A percentile compares a stretch with the other conserved stretches of the same genome.
phyloP scores from a whole-genome alignment of 2,888 invertebrate genomes.

The Neoascia interrupta region DNA sequence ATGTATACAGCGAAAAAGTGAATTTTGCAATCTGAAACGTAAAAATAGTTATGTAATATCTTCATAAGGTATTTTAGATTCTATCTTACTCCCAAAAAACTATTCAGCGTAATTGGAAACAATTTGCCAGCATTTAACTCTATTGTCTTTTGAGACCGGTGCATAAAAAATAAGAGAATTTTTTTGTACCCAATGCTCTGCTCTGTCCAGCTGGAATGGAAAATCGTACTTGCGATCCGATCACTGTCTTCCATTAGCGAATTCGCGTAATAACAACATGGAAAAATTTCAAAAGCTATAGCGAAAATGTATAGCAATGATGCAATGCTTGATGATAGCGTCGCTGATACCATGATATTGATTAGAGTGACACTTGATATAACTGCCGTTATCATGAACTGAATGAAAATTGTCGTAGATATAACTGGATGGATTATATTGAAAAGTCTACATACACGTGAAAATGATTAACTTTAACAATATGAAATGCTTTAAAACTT shows the following conservation, averaged over 20 bases:
- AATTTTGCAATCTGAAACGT: slow-evolving; percentile 55
- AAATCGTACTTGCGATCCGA: slow-evolving; percentile 63
- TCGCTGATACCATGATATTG: slow-evolving; percentile 70
- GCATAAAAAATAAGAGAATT: slow-evolving; percentile 70
- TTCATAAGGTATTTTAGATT: not conserved
- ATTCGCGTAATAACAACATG: slow-evolving; percentile 70
- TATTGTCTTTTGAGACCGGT: slow-evolving; percentile 69
- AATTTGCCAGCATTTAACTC: slow-evolving; percentile 68
- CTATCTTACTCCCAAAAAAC: slow-evolving; percentile 69
- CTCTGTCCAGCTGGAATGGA: slow-evolving; percentile 70
- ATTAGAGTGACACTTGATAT: slow-evolving; percentile 70
- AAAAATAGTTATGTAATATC: slow-evolving; percentile 24
- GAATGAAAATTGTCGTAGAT: slow-evolving; percentile 71
- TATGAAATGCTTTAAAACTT: not conserved
- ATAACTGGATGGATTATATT: slow-evolving; percentile 64
- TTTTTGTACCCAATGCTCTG: slow-evolving; percentile 62
- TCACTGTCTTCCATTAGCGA: slow-evolving; percentile 69
- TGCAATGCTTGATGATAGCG: slow-evolving; percentile 61
- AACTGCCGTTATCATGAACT: slow-evolving; percentile 70
- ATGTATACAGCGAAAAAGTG: slow-evolving; percentile 43
- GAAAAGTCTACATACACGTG: slow-evolving; percentile 38
- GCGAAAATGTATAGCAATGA: slow-evolving; percentile 68
- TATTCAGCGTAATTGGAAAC: slow-evolving; percentile 70
- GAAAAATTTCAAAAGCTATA: slow-evolving; percentile 65
- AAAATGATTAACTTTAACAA: not conserved